Base-by-base conservation (phyloP, 2,113 vertebrate species). In the Podiceps cristatus region DNA sequence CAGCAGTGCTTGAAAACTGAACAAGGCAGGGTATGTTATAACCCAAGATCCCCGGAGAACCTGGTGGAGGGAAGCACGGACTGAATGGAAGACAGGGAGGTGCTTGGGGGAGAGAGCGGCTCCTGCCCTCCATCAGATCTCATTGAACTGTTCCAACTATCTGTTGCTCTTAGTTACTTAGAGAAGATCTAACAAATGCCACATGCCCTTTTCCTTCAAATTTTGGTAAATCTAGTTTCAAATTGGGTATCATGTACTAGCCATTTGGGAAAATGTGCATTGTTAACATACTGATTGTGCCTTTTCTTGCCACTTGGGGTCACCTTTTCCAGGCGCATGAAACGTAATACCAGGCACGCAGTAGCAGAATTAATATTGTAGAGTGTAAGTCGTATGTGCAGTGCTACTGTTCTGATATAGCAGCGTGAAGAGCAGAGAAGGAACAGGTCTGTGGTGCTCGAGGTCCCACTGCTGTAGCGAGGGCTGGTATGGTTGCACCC, bases 281-380 rank as follows among this genome's bases (percentile, higher is more conserved):
- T 42, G 40, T 37, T 75, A 18, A 25, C 2, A 2, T 28, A 18
- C n/a, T 22, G 91, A 7, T 80, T 40, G 62, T 96, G 27, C 95
- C 80, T 10, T 9, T 66, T 60, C 76, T 69, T 62, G 71, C 95
- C 95, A 58, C 96, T 77, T 78, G 95, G 81, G 86, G 94, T 94
- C 96, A 75, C 62, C 47, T 79, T 90, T 92, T 59, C 24, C 7
- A 82, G 71, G 44, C 60, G 14, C 20, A 23, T 0, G 5, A 31
- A 40, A 27, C 22, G 0, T 3, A 29, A 24, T 2, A 2, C 1
- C 24, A 40, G 18, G 5, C 10, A 0, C 0, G 5, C 23, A 27
- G 13, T 1, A 15, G 56, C 53, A 31, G 75, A 13, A 42, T 44
- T 8, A 4, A 1, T 15, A 6, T 1, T 0, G 15, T 1, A 18